These are phyloP conservation scores for Scolopax mira DNA, from an alignment of 2,113 vertebrate genomes.

Conservation along the genomic window DNA sequence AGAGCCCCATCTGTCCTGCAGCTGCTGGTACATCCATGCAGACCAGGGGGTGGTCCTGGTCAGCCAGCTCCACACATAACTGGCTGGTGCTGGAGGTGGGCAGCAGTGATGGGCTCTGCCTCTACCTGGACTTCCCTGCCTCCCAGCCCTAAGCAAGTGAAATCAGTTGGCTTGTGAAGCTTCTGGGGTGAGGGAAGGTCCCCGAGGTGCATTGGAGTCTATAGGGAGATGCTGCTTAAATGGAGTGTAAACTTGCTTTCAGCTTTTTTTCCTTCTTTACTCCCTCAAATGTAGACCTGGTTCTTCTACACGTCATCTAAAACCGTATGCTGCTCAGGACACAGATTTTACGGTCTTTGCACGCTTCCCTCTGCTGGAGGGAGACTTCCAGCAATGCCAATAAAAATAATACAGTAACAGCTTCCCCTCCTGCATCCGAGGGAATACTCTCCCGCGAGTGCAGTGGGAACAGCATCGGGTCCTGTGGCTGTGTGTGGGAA, in stretches of 20 bases:
- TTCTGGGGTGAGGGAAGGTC: neutral
- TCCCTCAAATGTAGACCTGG: neutral
- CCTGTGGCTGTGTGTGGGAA: slow-evolving; percentile 38
- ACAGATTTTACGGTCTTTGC: neutral
- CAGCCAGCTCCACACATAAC: accelerated
- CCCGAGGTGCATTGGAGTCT: neutral
- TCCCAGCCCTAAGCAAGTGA: neutral
- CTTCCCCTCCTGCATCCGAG: neutral
- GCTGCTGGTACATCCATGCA: accelerated
- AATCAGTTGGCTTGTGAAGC: neutral
- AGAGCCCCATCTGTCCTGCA: neutral
- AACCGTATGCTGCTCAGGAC: accelerated
- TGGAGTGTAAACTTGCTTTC: neutral
- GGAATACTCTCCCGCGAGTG: neutral
- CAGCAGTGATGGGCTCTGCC: neutral
- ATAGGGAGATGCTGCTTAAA: neutral
- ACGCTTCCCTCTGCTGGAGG: neutral
- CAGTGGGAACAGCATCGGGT: neutral
- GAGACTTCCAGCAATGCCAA: neutral
- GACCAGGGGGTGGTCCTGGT: neutral
- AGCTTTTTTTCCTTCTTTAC: neutral
- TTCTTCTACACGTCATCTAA: neutral
- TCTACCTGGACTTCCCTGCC: neutral
- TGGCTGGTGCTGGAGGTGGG: neutral
- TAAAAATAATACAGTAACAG: neutral